Evolutionary conservation across 2,888 invertebrate genomes (phyloP).

Genomic region (Phyto melanocephala): DNA sequence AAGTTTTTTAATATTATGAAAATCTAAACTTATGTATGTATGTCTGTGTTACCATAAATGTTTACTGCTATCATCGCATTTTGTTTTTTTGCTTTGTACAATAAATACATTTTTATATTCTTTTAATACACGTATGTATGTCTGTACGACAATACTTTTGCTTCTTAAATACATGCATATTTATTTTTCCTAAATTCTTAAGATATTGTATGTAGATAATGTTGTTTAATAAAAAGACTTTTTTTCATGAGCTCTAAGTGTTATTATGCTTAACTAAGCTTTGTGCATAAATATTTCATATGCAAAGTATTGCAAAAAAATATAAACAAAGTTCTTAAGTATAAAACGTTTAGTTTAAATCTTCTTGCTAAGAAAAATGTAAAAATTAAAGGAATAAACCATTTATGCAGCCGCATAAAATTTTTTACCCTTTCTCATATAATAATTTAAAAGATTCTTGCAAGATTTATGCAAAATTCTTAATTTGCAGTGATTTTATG

Average conservation of each 20-base stretch:
- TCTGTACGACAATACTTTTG: too few relatives aligned
- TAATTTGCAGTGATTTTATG: too few relatives aligned
- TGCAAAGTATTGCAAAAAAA: conserved; percentile 11
- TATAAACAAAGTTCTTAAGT: background rate
- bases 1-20: conserved; percentile 32
- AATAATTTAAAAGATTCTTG: too few relatives aligned
- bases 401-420: too few relatives aligned
- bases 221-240: background rate
- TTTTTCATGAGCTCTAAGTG: background rate
- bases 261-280: conserved; percentile 16
- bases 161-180: background rate
- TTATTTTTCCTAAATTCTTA: background rate
- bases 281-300: background rate
- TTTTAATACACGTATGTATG: too few relatives aligned
- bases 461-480: too few relatives aligned
- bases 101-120: conserved; percentile 10
- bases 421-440: too few relatives aligned
- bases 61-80: background rate
- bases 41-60: background rate
- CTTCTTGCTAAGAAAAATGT: too few relatives aligned
- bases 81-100: background rate
- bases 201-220: conserved; percentile 8
- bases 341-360: background rate
- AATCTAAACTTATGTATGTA: too few relatives aligned
- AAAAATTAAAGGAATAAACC: too few relatives aligned